Conservation (phyloP, 2,113 vertebrate genomes). For the Zosterops hypoxanthus region DNA sequence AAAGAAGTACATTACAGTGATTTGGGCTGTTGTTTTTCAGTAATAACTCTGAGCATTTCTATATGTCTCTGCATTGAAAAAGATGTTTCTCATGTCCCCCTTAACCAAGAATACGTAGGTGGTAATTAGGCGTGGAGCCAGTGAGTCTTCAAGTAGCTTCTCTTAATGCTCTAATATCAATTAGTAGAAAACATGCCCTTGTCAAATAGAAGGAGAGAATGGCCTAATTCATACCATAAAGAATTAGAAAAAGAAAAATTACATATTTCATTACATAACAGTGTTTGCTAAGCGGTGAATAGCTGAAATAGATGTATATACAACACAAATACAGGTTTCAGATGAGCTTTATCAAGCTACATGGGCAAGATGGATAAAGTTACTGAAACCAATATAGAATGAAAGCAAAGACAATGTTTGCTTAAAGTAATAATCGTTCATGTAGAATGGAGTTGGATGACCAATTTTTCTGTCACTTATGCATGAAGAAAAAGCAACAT, state of each 20-base stretch:
- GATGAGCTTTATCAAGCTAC: not conserved
- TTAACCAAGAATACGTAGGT: not conserved
- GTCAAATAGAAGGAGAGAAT: not conserved
- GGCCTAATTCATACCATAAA: not conserved
- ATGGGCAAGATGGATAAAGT: not conserved
- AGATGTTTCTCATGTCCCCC: not conserved
- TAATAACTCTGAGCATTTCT: not conserved
- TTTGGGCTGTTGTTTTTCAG: not conserved
- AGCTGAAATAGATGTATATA: not conserved
- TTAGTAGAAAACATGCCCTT: not conserved
- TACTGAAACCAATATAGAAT: not conserved
- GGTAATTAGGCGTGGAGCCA: not conserved
- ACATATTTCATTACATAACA: not conserved
- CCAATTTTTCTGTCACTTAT: not conserved
- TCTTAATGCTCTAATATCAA: not conserved
- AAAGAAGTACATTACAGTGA: not conserved
- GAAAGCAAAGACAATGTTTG: not conserved
- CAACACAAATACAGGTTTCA: not conserved
- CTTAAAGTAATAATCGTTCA: not conserved
- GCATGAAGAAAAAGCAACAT: not conserved
- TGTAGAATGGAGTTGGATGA: not conserved
- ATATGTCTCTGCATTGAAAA: not conserved
- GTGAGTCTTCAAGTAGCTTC: not conserved
- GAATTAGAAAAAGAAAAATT: not conserved
- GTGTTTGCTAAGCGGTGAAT: not conserved